Base-by-base conservation (phyloP, 1,140 invertebrate genomes). In the Orius insidiosus region DNA sequence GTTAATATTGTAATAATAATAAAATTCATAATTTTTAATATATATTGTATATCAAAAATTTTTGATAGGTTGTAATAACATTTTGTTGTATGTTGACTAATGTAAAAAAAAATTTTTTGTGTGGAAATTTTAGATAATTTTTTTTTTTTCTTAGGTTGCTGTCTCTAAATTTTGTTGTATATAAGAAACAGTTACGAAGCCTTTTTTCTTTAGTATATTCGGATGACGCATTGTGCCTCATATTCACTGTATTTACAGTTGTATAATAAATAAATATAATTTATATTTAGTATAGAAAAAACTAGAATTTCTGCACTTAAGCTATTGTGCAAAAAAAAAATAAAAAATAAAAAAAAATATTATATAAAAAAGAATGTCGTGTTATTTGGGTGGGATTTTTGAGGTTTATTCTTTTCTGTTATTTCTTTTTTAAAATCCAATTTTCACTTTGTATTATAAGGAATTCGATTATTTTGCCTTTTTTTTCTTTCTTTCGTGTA, bases 31-130 rank as follows among this genome's bases (percentile, higher is more conserved):
- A n/a, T n/a, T n/a, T n/a, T 35, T 34, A 15, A 45, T 16, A 37
- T 40, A 40, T 40, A 40, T 47, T 47, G 46, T 47, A 47, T 47
- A 47, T 47, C 46, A 14, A 47, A n/a, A n/a, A n/a, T 42, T 47
- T 47, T 47, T 47, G 46, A 47, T 47, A 47, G 46, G 46, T 47
- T 47, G 46, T 47, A 47, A 47, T 40, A 31, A 19, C 11, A 31
- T 11, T 38, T 11, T 38, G n/a, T n/a, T n/a, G n/a, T 19, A 41
- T 19, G 39, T 41, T 41, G 39, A 41, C 39, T 41, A 41, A 6
- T 41, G n/a, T 35, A n/a, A n/a, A 34, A 45, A 34, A 16, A 45
- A 45, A 14, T 11, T 31, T 33, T 33, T 44, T 44, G 36, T 45
- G 44, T 35, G 30, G 31, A 33, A 47, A 33, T 38, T 47, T 35